phyloP scores from a whole-genome alignment of 1,140 invertebrate genomes.

The Drosophila nigromelanica region DNA sequence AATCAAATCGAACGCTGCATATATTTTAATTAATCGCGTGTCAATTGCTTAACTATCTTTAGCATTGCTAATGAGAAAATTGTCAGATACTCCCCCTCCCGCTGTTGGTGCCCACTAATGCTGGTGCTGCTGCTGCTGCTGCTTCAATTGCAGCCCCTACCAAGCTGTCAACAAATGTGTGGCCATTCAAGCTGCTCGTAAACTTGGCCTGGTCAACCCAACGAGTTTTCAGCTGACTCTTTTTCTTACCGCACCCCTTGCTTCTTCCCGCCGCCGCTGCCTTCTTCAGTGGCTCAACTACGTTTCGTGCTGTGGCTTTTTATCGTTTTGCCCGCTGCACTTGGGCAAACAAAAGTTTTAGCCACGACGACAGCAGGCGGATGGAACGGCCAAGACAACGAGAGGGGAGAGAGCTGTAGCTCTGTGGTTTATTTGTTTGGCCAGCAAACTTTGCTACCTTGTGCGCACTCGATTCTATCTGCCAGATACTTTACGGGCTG shows the following conservation, averaged over 20 bases:
- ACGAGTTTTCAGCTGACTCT: constrained; percentile 21
- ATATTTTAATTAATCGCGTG: constrained; percentile 37
- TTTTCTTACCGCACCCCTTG: neutral
- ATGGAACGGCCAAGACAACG: too few relatives aligned
- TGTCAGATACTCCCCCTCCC: neutral
- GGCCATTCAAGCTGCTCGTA: constrained; percentile 34
- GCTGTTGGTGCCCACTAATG: neutral
- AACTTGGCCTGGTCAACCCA: constrained; percentile 42
- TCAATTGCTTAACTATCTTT: constrained; percentile 10
- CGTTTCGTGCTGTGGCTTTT: constrained; percentile 60
- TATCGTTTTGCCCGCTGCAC: constrained; percentile 64
- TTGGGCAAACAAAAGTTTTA: constrained; percentile 78
- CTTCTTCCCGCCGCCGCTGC: neutral
- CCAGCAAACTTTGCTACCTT: constrained; percentile 74
- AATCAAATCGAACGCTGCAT: constrained; percentile 21
- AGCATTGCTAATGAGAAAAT: constrained; percentile 53
- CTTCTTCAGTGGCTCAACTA: constrained; percentile 39
- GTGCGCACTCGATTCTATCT: constrained; percentile 43
- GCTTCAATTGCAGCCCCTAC: neutral
- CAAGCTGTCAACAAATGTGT: constrained; percentile 49
- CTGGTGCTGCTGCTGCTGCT: neutral
- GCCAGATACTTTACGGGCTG: constrained; percentile 47
- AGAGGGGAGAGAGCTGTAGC: neutral
- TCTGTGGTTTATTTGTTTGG: constrained; percentile 78
- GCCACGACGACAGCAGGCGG: constrained; percentile 5